Conservation (phyloP, 1,140 invertebrate species). For the Heterodera schachtii region DNA sequence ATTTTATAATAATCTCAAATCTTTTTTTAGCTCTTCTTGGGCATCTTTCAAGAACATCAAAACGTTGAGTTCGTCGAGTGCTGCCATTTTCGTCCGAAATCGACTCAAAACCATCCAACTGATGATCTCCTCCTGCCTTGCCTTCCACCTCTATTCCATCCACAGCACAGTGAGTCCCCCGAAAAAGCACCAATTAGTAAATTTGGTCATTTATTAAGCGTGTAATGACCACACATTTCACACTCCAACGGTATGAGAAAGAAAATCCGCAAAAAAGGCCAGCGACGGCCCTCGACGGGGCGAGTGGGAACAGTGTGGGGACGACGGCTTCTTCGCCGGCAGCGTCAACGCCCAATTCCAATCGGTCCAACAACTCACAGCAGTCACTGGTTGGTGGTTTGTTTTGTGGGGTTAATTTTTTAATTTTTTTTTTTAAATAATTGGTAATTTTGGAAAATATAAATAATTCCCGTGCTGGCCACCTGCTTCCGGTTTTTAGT, state of each 20-base stretch:
- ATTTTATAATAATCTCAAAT: not conserved
- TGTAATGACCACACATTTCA: slow-evolving; percentile 22
- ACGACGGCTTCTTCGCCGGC: slow-evolving; percentile 33
- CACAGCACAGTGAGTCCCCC: not conserved
- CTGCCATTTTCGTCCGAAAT: slow-evolving; percentile 12
- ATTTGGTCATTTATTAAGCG: slow-evolving; percentile 22
- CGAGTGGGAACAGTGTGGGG: not conserved
- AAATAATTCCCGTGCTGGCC: too few relatives aligned
- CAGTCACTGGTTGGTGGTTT: slow-evolving; percentile 28
- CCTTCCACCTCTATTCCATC: slow-evolving; percentile 27
- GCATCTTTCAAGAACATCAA: slow-evolving; percentile 23
- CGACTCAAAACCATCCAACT: slow-evolving; percentile 27
- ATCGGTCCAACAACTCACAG: slow-evolving; percentile 30
- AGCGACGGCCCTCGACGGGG: not conserved
- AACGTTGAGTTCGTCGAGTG: slow-evolving; percentile 12
- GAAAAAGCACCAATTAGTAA: slow-evolving; percentile 7
- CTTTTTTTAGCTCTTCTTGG: slow-evolving; percentile 17
- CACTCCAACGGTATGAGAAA: slow-evolving; percentile 29
- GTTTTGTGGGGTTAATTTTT: not conserved
- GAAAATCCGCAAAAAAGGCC: slow-evolving; percentile 22
- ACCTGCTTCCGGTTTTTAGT: too few relatives aligned
- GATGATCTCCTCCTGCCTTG: slow-evolving; percentile 32
- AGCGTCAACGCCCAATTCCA: slow-evolving; percentile 35
- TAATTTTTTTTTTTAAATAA: too few relatives aligned
- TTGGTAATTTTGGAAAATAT: too few relatives aligned